phyloP scores from a whole-genome alignment of 2,888 invertebrate species.

The Clostera curtula region DNA sequence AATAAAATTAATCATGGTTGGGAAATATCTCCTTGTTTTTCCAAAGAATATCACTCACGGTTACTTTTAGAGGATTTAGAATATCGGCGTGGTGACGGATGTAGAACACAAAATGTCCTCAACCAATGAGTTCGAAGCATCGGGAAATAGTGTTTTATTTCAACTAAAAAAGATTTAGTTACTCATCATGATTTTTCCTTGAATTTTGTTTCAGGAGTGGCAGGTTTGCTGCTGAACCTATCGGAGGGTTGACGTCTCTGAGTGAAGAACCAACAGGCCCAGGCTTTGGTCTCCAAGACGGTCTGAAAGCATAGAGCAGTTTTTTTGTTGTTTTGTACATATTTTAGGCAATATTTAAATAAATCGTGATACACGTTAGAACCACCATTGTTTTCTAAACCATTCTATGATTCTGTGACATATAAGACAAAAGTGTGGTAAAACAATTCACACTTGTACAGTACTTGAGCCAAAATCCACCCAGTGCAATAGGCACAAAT shows the following conservation, averaged over 20 bases:
- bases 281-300: constrained; percentile 87
- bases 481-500: too few species aligned
- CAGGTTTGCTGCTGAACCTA: constrained; percentile 94
- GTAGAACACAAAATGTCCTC: too few species aligned
- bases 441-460: too few species aligned
- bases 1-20: too few species aligned
- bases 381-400: constrained; percentile 11
- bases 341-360: constrained; percentile 57
- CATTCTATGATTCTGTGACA: not conserved
- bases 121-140: too few species aligned
- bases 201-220: constrained; percentile 81
- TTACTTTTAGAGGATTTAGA: too few species aligned
- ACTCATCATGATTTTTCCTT: not conserved
- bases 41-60: too few species aligned
- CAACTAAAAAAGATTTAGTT: not conserved
- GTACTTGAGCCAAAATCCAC: too few species aligned
- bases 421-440: constrained; percentile 1
- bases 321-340: constrained; percentile 24
- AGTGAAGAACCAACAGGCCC: constrained; percentile 92
- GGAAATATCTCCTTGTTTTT: too few species aligned
- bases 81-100: too few species aligned
- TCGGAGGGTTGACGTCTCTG: constrained; percentile 90
- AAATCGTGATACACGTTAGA: constrained; percentile 61
- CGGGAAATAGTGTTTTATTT: not conserved
- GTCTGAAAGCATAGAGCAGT: constrained; percentile 38